Evolutionary conservation across 1,140 invertebrate genomes (phyloP).

Genomic region (Thalassaphorura encarpata): DNA sequence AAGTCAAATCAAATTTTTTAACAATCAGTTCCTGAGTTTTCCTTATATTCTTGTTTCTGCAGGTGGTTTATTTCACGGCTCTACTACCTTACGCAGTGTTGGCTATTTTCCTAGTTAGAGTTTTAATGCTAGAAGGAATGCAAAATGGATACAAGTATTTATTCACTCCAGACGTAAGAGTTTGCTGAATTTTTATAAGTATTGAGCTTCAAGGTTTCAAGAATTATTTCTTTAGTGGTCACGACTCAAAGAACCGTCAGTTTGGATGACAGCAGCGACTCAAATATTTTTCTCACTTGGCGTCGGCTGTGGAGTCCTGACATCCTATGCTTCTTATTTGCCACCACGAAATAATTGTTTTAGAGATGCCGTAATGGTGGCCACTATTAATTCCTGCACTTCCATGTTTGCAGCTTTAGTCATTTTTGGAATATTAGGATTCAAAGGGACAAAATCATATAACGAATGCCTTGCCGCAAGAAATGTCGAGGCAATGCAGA

Average conservation of each 20-base stretch:
- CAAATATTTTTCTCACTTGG: conserved; percentile 97
- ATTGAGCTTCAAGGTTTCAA: not conserved
- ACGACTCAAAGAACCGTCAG: conserved; percentile 62
- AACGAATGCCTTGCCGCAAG: no score
- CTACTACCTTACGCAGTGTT: conserved; percentile 91
- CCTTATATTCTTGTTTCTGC: conserved; percentile 36
- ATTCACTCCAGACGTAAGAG: conserved; percentile 71
- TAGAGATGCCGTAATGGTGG: conserved; percentile 58
- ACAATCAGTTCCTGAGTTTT: not conserved
- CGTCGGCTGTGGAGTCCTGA: conserved; percentile 84
- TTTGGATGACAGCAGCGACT: conserved; percentile 84
- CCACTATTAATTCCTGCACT: conserved; percentile 85
- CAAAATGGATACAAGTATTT: conserved; percentile 75
- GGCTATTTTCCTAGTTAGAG: conserved; percentile 89
- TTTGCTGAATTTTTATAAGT: not conserved
- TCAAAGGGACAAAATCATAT: not conserved
- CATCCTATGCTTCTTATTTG: conserved; percentile 90
- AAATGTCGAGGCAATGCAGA: no score
- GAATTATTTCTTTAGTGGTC: conserved; percentile 43
- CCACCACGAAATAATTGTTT: conserved; percentile 85
- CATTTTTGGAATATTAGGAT: conserved; percentile 59
- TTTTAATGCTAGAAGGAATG: conserved; percentile 81
- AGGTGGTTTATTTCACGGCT: conserved; percentile 83
- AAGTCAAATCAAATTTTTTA: not conserved
- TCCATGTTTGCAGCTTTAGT: conserved; percentile 97